phyloP scores from a whole-genome alignment of 2,888 invertebrate genomes.

The Callinectes sapidus region DNA sequence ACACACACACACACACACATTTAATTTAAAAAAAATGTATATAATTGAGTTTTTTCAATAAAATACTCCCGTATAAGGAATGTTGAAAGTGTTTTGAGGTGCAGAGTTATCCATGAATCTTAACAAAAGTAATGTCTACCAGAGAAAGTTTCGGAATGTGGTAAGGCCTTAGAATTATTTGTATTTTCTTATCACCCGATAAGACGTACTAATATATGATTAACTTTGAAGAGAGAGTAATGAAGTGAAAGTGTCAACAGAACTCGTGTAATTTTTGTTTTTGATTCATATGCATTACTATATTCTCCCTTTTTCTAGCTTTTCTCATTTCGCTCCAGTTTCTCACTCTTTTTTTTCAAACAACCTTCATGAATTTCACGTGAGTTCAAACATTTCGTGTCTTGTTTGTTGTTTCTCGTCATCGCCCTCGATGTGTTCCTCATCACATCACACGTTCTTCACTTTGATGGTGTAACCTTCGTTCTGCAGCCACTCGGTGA shows the following conservation, averaged over 20 bases:
- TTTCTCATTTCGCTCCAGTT: neutral
- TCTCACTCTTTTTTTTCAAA: neutral
- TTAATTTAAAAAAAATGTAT: no score
- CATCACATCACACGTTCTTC: neutral
- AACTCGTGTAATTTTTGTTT: no score
- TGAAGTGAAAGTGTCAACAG: no score
- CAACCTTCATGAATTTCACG: neutral
- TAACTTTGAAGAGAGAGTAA: no score
- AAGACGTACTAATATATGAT: no score
- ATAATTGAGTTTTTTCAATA: no score
- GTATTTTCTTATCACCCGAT: neutral
- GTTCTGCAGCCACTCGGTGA: constrained; percentile 84
- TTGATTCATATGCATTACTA: neutral
- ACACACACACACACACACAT: no score
- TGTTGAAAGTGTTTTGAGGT: no score
- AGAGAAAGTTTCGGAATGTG: no score
- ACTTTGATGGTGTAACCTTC: constrained; percentile 40
- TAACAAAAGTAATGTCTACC: no score
- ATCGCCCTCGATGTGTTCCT: neutral
- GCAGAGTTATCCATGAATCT: no score
- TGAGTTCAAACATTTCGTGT: neutral
- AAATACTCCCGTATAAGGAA: no score
- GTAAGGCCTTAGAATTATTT: neutral
- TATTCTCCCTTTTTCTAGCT: neutral
- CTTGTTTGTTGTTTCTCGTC: neutral